A percentile compares a stretch with the other conserved stretches of the same genome.
phyloP scores from a whole-genome alignment of 2,888 invertebrate genomes.

The Dioctria linearis region DNA sequence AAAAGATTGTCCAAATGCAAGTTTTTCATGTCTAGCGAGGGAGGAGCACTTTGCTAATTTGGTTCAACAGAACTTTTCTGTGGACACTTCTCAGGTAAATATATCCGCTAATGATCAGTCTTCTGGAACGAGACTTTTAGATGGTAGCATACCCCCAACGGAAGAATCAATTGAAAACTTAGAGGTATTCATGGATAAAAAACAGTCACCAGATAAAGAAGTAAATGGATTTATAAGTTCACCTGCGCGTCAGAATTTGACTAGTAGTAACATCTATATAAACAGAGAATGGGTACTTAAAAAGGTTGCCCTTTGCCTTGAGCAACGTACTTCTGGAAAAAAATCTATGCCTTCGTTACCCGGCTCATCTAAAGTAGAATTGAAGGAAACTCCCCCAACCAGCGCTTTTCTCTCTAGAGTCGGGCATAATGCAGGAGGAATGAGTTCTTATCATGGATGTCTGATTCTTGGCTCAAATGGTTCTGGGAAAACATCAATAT shows the following conservation, averaged over 20 bases:
- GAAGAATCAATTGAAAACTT: constrained; percentile 67
- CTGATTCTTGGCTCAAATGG: constrained; percentile 93
- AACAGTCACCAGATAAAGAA: constrained; percentile 70
- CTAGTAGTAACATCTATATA: constrained; percentile 65
- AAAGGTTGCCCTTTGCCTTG: constrained; percentile 92
- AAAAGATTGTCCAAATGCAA: constrained; percentile 70
- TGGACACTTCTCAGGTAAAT: constrained; percentile 43
- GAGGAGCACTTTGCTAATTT: constrained; percentile 71
- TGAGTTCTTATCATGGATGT: constrained; percentile 79
- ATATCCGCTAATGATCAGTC: neutral
- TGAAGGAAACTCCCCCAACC: constrained; percentile 20
- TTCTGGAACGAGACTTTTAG: neutral
- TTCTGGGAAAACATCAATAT: constrained; percentile 93
- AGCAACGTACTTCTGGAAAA: constrained; percentile 86
- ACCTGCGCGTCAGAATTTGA: constrained; percentile 10
- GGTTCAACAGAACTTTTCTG: constrained; percentile 69
- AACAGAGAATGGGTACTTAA: constrained; percentile 95
- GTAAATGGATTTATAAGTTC: constrained; percentile 65
- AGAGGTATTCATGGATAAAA: constrained; percentile 68
- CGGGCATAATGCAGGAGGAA: constrained; percentile 49
- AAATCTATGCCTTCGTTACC: constrained; percentile 70
- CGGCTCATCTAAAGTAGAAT: constrained; percentile 53
- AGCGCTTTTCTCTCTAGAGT: constrained; percentile 17
- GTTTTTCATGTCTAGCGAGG: constrained; percentile 70
- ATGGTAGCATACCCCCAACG: neutral